Base-by-base conservation (phyloP, 2,888 invertebrate genomes). In the Drosophila recens region DNA sequence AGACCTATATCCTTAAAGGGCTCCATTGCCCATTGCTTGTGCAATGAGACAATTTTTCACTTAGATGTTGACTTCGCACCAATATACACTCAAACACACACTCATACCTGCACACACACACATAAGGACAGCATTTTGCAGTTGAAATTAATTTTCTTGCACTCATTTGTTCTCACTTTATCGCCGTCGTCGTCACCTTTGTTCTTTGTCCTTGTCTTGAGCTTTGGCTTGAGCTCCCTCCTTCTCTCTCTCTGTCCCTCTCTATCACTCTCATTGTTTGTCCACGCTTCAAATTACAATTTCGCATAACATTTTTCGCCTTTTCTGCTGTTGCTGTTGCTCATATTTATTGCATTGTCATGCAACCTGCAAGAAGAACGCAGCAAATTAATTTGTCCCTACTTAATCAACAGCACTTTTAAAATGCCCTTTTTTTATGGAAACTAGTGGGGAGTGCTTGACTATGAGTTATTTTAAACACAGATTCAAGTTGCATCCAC, bases 311-410 rank as follows among this genome's bases (percentile, higher is more conserved):
- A 30, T 54, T 65, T 48, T 43, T 23, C 36, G 52, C 42, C 8
- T 45, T 45, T 65, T 48, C 46, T 23, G 51, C 48, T 20, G 52
- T 53, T 59, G 15, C 59, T 57, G 30, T 23, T 65, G 42, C 53
- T 69, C 78, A 80, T 82, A 82, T 88, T 73, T 86, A 80, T 71
- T 62, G 81, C 83, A 80, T 67, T 85, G 65, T 73, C 72, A 52
- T 72, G 70, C 57, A 49, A 57, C 49, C 56, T 63, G 57, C 56
- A 70, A 68, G 64, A 67, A 67, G 69, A 68, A 53, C 65, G 63
- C 68, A 67, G 64, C 61, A 78, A 76, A 82, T 86, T 65, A 80
- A 90, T 76, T 75, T 69, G 58, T 66, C 11, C 43, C 49, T 58
- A 68, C 61, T 69, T 61, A 36, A 64, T 61, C 70, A 63, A 27